A percentile compares a stretch with the other conserved stretches of the same genome.
Evolutionary conservation across 2,888 invertebrate species (phyloP).

Genomic region (Geotrupes spiniger): DNA sequence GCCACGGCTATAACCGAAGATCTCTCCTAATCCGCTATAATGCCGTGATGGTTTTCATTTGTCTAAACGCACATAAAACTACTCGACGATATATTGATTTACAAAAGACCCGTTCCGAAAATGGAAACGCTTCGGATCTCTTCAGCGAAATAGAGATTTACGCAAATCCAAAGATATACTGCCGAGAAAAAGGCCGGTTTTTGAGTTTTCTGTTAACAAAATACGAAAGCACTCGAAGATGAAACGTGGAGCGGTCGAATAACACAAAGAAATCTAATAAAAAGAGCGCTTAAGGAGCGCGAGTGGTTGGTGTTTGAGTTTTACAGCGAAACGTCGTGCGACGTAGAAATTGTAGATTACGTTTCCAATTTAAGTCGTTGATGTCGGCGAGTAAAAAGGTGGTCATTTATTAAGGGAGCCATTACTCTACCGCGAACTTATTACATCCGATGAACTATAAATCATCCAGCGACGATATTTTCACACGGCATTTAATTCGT

Average conservation of each 20-base stretch:
- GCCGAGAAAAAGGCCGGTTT: slow-evolving; percentile 19
- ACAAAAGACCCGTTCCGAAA: no score
- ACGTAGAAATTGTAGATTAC: slow-evolving; percentile 21
- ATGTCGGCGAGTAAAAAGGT: slow-evolving; percentile 22
- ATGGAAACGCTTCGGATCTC: no score
- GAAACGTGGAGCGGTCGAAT: slow-evolving; percentile 9
- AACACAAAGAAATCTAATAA: slow-evolving; percentile 14
- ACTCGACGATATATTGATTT: no score
- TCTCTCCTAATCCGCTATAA: no score
- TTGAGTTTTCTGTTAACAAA: slow-evolving; percentile 1
- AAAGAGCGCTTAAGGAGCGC: neutral
- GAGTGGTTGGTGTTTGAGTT: slow-evolving; percentile 19
- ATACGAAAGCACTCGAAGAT: slow-evolving; percentile 3
- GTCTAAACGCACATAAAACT: no score
- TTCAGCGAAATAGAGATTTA: slow-evolving; percentile 15
- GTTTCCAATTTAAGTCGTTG: slow-evolving; percentile 26
- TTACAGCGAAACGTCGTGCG: slow-evolving; percentile 14
- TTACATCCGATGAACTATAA: slow-evolving; percentile 20
- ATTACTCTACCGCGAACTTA: slow-evolving; percentile 23
- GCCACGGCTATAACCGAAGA: no score
- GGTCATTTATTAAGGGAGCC: slow-evolving; percentile 26
- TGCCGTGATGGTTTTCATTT: no score
- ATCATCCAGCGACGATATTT: slow-evolving; percentile 18
- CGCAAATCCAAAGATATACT: slow-evolving; percentile 22
- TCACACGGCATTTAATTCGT: slow-evolving; percentile 10